Evolutionary conservation across 2,888 invertebrate species (phyloP).

Genomic region (Tuta absoluta): DNA sequence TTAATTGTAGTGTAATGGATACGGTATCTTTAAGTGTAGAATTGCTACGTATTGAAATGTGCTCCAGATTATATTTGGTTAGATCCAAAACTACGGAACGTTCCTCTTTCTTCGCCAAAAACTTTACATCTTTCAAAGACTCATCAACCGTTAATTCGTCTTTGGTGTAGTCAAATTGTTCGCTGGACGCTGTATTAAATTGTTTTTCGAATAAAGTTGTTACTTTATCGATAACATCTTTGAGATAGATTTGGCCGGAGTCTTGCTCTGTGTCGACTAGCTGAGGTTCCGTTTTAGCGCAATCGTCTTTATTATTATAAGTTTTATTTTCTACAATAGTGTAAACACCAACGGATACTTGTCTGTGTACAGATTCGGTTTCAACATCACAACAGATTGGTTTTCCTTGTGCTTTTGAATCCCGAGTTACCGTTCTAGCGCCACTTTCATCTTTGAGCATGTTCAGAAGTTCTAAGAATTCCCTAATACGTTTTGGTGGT

Average conservation of each 20-base stretch:
- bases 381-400: constrained; percentile 49
- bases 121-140: constrained; percentile 11
- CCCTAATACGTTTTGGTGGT: constrained; percentile 58
- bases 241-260: constrained; percentile 55
- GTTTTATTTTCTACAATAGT: constrained; percentile 37
- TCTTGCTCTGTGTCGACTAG: constrained; percentile 30
- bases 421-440: constrained; percentile 35
- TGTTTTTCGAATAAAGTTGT: constrained; percentile 55
- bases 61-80: constrained; percentile 58
- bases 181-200: constrained; percentile 30
- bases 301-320: background rate
- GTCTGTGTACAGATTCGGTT: constrained; percentile 55
- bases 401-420: constrained; percentile 30
- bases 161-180: constrained; percentile 39
- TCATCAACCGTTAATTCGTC: constrained; percentile 36
- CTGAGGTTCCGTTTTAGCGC: background rate
- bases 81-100: constrained; percentile 59
- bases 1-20: constrained; percentile 57
- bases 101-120: constrained; percentile 44
- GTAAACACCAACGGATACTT: constrained; percentile 54
- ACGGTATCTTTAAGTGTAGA: constrained; percentile 46
- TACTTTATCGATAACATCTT: constrained; percentile 61
- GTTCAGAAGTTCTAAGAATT: constrained; percentile 63
- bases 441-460: constrained; percentile 52
- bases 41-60: constrained; percentile 55